These are phyloP conservation scores for Autographa pulchrina DNA, from an alignment of 2,888 invertebrate genomes.

Conservation along the genomic window DNA sequence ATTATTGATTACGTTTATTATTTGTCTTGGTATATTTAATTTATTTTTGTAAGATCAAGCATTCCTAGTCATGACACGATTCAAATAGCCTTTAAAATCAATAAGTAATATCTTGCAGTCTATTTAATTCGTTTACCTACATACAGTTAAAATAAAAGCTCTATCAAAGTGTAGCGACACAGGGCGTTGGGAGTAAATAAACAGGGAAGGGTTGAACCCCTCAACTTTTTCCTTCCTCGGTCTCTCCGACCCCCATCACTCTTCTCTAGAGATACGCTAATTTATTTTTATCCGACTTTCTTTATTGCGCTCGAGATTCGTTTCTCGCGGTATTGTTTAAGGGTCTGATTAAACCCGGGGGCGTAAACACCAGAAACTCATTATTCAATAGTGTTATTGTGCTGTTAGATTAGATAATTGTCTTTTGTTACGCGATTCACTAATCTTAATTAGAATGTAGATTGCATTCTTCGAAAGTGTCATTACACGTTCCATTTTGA, in stretches of 20 bases:
- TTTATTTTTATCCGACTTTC: conserved; percentile 85
- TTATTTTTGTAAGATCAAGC: too few species aligned
- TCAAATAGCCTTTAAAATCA: too few species aligned
- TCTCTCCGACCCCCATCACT: conserved; percentile 80
- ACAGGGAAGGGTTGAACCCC: conserved; percentile 82
- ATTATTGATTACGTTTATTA: too few species aligned
- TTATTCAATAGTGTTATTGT: conserved; percentile 60
- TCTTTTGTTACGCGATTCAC: conserved; percentile 47
- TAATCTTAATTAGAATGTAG: conserved; percentile 53
- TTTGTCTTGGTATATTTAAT: too few species aligned
- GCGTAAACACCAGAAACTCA: conserved; percentile 59
- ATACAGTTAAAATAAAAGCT: conserved; percentile 73
- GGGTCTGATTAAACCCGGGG: conserved; percentile 72
- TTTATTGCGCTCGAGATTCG: conserved; percentile 80
- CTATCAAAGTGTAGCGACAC: conserved; percentile 74
- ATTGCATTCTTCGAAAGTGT: conserved; percentile 16
- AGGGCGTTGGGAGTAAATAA: conserved; percentile 78
- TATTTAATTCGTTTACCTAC: conserved; percentile 20
- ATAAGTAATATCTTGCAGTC: neutral
- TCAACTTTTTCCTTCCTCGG: conserved; percentile 80
- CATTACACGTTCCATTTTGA: too few species aligned
- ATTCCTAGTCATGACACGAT: too few species aligned
- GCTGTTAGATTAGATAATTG: conserved; percentile 50
- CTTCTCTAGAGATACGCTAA: conserved; percentile 83
- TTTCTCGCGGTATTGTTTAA: conserved; percentile 80